phyloP scores from a whole-genome alignment of 92 coral and sea anemone species.

The Epizoanthus ramosus region DNA sequence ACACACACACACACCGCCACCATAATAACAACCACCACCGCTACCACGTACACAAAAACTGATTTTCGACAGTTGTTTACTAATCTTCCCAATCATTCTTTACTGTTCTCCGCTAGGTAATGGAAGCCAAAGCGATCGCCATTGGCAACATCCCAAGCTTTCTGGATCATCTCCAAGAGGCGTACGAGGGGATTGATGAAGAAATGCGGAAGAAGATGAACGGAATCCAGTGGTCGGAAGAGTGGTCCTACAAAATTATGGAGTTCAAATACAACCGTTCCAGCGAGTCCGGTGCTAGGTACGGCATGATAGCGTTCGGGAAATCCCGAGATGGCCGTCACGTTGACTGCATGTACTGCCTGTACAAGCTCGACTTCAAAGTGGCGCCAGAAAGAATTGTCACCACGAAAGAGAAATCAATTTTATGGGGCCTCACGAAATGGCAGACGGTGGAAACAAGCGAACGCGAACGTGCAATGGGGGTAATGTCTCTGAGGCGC shows the following conservation, averaged over 20 bases:
- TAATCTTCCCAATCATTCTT: too few species aligned
- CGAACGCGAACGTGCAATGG: slow-evolving; percentile 36
- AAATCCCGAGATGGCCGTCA: slow-evolving; percentile 49
- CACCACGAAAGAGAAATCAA: slow-evolving; percentile 48
- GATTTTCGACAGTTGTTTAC: too few species aligned
- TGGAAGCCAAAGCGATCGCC: slow-evolving; percentile 40
- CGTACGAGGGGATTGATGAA: slow-evolving; percentile 51
- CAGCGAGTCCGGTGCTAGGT: slow-evolving; percentile 52
- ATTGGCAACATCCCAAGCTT: slow-evolving; percentile 37
- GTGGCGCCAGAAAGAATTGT: slow-evolving; percentile 54
- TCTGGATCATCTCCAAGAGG: slow-evolving; percentile 52
- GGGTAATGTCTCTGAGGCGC: slow-evolving; percentile 45
- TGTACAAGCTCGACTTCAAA: slow-evolving; percentile 57
- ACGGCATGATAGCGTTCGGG: slow-evolving; percentile 59
- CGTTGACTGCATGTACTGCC: slow-evolving; percentile 61
- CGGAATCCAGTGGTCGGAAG: slow-evolving; percentile 51
- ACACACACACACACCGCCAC: too few species aligned
- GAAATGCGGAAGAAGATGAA: slow-evolving; percentile 54
- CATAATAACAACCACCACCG: too few species aligned
- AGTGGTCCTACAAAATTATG: slow-evolving; percentile 58
- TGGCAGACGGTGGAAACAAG: slow-evolving; percentile 39
- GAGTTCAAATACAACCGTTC: slow-evolving; percentile 49
- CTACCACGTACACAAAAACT: too few species aligned
- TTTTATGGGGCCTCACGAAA: slow-evolving; percentile 39
- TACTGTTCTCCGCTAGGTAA: slow-evolving; percentile 16